phyloP scores from a whole-genome alignment of 2,888 invertebrate genomes.

The Polydesmus complanatus region DNA sequence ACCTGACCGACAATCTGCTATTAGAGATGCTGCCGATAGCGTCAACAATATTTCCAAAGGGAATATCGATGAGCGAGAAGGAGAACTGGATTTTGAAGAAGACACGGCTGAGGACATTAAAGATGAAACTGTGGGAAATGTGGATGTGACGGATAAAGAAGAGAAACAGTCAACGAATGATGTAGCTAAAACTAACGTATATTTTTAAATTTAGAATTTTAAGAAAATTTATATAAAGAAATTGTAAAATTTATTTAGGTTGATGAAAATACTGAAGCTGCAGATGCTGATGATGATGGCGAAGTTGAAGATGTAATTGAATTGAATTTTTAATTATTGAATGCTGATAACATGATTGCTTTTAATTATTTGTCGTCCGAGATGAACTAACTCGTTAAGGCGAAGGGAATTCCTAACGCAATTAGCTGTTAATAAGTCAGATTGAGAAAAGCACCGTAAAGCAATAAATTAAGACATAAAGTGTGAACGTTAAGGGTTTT shows the following conservation, averaged over 20 bases:
- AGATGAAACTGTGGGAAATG: constrained; percentile 15
- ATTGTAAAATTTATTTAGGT: constrained; percentile 15
- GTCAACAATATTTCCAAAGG: background rate
- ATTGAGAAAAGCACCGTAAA: too few relatives aligned
- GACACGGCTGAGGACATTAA: constrained; percentile 19
- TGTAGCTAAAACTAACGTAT: background rate
- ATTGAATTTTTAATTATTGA: constrained; percentile 7
- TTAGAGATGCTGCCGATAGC: background rate
- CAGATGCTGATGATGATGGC: constrained; percentile 26
- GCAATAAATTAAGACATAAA: too few relatives aligned
- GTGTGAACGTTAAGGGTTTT: too few relatives aligned
- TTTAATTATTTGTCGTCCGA: too few relatives aligned
- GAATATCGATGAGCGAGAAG: constrained; percentile 27
- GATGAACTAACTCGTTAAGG: too few relatives aligned
- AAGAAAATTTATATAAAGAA: too few relatives aligned
- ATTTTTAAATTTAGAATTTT: too few relatives aligned
- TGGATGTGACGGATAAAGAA: constrained; percentile 19
- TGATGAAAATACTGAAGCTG: constrained; percentile 21
- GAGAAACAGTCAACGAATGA: background rate
- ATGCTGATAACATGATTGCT: too few relatives aligned
- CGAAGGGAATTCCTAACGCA: too few relatives aligned
- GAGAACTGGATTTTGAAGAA: constrained; percentile 34
- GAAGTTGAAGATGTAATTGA: constrained; percentile 33
- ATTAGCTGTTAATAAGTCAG: too few relatives aligned
- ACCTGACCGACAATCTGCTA: background rate